These are phyloP conservation scores for Cyclina sinensis DNA, from an alignment of 1,140 invertebrate species.

Conservation along the genomic window DNA sequence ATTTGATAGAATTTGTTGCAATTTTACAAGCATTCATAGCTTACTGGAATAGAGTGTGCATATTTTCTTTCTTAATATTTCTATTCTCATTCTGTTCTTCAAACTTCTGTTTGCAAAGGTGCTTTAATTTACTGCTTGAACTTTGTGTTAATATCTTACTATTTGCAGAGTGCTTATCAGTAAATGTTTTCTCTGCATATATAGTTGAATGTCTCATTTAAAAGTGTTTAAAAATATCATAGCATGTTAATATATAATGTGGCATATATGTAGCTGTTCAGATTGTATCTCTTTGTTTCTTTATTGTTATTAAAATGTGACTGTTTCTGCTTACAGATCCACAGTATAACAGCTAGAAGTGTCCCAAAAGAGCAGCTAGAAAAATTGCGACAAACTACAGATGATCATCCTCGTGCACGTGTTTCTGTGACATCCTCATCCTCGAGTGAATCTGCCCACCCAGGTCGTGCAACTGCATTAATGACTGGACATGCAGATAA, in stretches of 20 bases:
- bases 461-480: conserved; percentile 50
- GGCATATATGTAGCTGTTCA: no score
- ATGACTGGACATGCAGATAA: conserved; percentile 65
- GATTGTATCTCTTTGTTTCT: no score
- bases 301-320: no score
- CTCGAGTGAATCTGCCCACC: conserved; percentile 54
- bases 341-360: conserved; percentile 81
- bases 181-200: no score
- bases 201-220: neutral
- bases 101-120: neutral
- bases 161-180: no score
- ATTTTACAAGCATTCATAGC: no score
- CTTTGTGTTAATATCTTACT: no score
- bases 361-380: conserved; percentile 77
- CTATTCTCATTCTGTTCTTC: no score
- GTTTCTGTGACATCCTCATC: conserved; percentile 55
- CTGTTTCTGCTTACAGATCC: conserved; percentile 73
- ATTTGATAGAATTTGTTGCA: no score
- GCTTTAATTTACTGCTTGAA: no score
- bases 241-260: neutral
- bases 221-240: neutral
- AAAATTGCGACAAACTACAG: conserved; percentile 51
- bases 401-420: conserved; percentile 37
- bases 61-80: no score
- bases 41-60: no score